Evolutionary conservation across 2,113 vertebrate species (phyloP).

Genomic region (Psettodes erumei): DNA sequence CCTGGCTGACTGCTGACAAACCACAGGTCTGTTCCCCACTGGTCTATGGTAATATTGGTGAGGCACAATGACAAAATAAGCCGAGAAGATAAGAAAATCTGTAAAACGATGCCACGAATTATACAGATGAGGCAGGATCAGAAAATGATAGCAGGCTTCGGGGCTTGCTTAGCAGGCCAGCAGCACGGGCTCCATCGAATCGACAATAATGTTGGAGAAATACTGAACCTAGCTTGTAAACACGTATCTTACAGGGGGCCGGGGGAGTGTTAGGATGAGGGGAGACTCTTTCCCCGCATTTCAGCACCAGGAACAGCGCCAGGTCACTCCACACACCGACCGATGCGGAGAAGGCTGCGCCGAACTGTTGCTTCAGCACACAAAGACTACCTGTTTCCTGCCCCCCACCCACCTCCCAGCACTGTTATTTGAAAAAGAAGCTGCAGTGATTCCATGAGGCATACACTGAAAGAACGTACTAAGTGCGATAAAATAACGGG

Average conservation of each 20-base stretch:
- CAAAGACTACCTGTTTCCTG: not conserved
- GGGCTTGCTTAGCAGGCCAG: conserved; percentile 19
- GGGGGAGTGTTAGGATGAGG: too few relatives aligned
- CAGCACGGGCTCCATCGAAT: conserved; percentile 36
- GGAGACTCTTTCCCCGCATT: conserved; percentile 45
- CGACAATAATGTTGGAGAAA: conserved; percentile 5
- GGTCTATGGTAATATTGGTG: not conserved
- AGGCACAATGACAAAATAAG: conserved; percentile 25
- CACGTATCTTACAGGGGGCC: not conserved
- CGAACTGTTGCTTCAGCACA: conserved; percentile 70
- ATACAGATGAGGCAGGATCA: conserved; percentile 5
- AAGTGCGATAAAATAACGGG: conserved; percentile 13
- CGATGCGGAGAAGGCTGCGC: conserved; percentile 61
- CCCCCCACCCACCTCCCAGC: not conserved
- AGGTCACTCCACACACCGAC: conserved; percentile 49
- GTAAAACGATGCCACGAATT: conserved; percentile 46
- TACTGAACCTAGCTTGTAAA: conserved; percentile 15
- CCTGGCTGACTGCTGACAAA: conserved; percentile 5
- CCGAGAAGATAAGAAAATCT: not conserved
- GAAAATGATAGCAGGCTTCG: not conserved
- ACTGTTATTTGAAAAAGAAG: not conserved
- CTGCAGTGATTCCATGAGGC: conserved; percentile 40
- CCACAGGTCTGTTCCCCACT: conserved; percentile 28
- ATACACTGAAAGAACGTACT: not conserved
- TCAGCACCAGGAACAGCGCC: conserved; percentile 70